Percentiles rank a stretch among this genome's conserved stretches.
Conservation (phyloP, 2,113 vertebrate species). For the Engraulis encrasicolus region DNA sequence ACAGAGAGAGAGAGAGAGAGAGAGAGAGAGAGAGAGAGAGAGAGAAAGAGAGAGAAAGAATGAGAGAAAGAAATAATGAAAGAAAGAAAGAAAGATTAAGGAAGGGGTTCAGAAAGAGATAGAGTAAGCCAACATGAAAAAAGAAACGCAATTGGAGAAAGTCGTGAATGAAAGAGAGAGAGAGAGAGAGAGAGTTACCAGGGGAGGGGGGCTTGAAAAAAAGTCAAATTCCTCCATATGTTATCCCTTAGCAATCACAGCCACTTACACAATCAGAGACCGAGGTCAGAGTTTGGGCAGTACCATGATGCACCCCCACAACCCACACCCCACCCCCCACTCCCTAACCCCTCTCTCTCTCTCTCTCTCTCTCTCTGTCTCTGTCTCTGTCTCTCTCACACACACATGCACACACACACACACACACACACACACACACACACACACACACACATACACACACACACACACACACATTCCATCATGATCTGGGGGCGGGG, state of each 20-base stretch:
- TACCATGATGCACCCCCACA: no score
- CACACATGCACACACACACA: no score
- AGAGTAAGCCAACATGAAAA: neutral
- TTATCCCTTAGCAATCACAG: slow-evolving; percentile 69
- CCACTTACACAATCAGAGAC: slow-evolving; percentile 48
- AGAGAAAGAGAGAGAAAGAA: neutral
- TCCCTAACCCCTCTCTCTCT: no score
- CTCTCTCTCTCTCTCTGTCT: no score
- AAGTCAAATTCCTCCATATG: slow-evolving; percentile 65
- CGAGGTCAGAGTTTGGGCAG: slow-evolving; percentile 48
- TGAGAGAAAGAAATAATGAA: neutral
- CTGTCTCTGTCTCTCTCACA: no score
- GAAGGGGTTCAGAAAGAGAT: neutral
- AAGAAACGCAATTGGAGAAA: neutral
- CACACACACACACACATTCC: neutral
- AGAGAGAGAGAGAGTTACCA: neutral
- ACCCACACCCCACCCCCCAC: no score
- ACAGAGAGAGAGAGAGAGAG: neutral
- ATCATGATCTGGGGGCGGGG: slow-evolving; percentile 1
- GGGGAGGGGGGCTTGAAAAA: no score
- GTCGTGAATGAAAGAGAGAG: neutral
- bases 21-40: neutral
- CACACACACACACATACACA: no score
- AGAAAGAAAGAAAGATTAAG: slow-evolving; percentile 21
- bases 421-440: no score